Conservation (phyloP, 2,888 invertebrate species). For the Tipula vernalis region DNA sequence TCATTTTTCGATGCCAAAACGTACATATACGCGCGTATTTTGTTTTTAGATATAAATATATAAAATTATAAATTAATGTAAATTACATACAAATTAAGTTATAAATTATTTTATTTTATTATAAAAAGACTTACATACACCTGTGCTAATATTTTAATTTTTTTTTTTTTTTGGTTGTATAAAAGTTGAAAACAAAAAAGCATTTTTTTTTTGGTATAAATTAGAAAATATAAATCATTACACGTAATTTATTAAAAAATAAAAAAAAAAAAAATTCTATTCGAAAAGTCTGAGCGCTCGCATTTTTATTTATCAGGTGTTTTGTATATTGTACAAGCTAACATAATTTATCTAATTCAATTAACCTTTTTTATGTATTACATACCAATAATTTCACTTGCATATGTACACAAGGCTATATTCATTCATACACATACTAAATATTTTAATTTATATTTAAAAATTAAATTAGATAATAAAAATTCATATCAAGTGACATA, state of each 20-base stretch:
- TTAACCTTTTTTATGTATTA: not conserved
- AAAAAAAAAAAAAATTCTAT: not conserved
- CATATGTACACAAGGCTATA: not conserved
- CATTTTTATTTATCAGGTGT: not conserved
- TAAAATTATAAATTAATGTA: conserved; percentile 13
- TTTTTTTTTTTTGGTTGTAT: not conserved
- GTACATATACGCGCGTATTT: not conserved
- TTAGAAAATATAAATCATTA: conserved; percentile 5
- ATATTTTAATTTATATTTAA: not conserved
- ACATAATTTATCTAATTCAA: not conserved
- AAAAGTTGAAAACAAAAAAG: not conserved
- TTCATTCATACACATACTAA: not conserved
- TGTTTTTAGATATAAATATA: not conserved
- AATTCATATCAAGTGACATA: not conserved
- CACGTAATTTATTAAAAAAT: not conserved
- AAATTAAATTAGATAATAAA: not conserved
- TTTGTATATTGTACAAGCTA: not conserved
- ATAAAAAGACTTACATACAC: conserved; percentile 13
- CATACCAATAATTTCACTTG: not conserved
- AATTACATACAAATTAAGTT: conserved; percentile 16
- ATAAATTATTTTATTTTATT: conserved; percentile 15
- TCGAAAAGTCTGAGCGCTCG: not conserved
- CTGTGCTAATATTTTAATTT: conserved; percentile 12
- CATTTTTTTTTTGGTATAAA: not conserved
- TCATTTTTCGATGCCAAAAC: not conserved